Conservation (phyloP, 2,113 vertebrate genomes). For the Saimiri boliviensis region DNA sequence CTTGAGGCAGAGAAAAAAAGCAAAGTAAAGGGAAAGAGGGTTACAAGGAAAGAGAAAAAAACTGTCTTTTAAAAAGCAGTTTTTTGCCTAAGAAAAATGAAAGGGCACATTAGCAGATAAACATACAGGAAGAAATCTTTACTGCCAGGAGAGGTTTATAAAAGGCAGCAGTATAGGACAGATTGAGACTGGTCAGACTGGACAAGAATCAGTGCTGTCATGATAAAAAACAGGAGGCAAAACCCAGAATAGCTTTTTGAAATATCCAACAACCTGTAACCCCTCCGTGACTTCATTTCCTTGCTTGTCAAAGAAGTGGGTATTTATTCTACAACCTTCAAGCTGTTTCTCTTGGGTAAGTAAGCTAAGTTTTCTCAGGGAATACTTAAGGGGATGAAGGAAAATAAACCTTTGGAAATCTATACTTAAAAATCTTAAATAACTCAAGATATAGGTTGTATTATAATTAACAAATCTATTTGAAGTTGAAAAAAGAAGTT, state of each 20-base stretch:
- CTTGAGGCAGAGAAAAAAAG: conserved; percentile 33
- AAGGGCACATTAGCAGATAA: not conserved
- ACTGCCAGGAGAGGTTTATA: conserved; percentile 46
- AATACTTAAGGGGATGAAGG: not conserved
- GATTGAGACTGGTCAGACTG: not conserved
- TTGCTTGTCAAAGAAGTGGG: conserved; percentile 51
- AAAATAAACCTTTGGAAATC: not conserved
- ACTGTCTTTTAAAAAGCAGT: conserved; percentile 42
- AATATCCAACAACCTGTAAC: conserved; percentile 2
- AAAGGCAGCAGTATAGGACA: conserved; percentile 37
- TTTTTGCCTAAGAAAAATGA: conserved; percentile 59
- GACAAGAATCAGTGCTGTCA: not conserved
- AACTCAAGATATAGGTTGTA: conserved; percentile 35
- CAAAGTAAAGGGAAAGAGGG: conserved; percentile 47
- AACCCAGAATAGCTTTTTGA: conserved; percentile 5
- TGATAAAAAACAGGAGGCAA: not conserved
- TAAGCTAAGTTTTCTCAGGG: not conserved
- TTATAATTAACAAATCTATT: conserved; percentile 24
- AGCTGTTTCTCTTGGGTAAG: conserved; percentile 5
- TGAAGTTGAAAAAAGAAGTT: conserved; percentile 49
- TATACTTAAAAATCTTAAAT: not conserved
- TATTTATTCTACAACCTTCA: conserved; percentile 3
- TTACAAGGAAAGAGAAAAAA: conserved; percentile 2
- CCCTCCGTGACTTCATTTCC: not conserved
- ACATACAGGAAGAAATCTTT: conserved; percentile 49